Evolutionary conservation across 2,888 invertebrate species (phyloP), one percentile per base, ranked within the genome.

Genomic region (Tortricodes alternella): DNA sequence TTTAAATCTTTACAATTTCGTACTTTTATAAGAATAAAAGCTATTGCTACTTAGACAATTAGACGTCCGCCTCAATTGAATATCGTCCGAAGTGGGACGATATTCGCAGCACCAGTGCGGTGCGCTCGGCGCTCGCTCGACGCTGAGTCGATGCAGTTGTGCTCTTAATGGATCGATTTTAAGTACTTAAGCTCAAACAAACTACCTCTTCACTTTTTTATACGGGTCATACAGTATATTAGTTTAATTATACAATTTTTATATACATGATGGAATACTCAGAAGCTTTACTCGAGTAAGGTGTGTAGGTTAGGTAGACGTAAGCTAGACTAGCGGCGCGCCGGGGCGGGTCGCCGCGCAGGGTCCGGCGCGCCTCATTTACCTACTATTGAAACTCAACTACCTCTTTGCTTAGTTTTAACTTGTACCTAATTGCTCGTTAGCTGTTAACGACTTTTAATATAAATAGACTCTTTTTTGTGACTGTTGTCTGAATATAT

Each of bases 201-300:
- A 80, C 85, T 89, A 90, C 89, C 89, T 89, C 89, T 89, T 89
- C 88, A 88, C 84, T 87, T 89, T 88, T 53, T 89, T 89, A 89
- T 89, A 89, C 89, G 90, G 90, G 89, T 90, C 89, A 83, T 89
- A 89, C 88, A 89, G 84, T 56, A 62, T 56, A 89, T 86, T 89
- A 89, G 89, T 89, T 89, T 89, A 90, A 90, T 89, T 89, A 89
- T 90, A 90, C 89, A 90, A 85, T 85, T 80, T 53, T 86, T 85
- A 85, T 88, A 89, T 85, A 88, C 86, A 88, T 80, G 83, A 89
- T 84, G 80, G 70, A 90, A 90, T 90, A 90, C 89, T 90, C 89
- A 90, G 84, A 89, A 89, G 89, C 89, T 90, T 89, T 89, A 89
- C 89, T 88, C 76, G 86, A 81, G 89, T 89, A 88, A 89, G 89